A percentile compares a stretch with the other conserved stretches of the same genome.
Evolutionary conservation across 64 coral and sea anemone genomes (phyloP).

Genomic region (Anthopleura sola): DNA sequence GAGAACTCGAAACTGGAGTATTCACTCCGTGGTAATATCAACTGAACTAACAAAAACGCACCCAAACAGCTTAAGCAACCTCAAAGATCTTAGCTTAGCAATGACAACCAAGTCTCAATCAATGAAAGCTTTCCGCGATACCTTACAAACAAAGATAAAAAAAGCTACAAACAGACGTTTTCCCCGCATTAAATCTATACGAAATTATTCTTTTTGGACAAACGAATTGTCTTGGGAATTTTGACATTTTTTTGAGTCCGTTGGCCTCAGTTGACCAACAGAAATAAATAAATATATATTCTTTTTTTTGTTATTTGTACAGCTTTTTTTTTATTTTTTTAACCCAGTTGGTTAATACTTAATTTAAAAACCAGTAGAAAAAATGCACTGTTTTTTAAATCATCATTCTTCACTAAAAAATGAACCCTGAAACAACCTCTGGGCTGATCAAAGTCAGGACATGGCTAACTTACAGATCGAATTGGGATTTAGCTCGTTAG

Average conservation of each 20-base stretch:
- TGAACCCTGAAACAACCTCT: too few species aligned
- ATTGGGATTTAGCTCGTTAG: too few species aligned
- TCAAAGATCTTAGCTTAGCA: neutral
- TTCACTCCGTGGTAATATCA: too few species aligned
- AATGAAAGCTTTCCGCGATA: too few species aligned
- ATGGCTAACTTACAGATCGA: too few species aligned
- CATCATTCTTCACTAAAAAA: neutral
- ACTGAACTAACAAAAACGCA: too few species aligned
- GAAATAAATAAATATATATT: neutral
- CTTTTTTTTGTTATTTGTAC: neutral
- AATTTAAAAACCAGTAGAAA: neutral
- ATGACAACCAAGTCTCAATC: neutral
- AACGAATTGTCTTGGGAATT: neutral
- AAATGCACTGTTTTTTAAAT: neutral
- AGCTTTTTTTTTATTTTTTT: too few species aligned
- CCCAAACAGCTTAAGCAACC: too few species aligned
- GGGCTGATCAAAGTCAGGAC: too few species aligned
- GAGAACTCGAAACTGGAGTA: too few species aligned
- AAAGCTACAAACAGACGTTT: neutral
- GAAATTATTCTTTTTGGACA: neutral
- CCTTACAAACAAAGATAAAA: neutral
- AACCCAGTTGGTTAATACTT: too few species aligned
- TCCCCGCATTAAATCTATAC: neutral
- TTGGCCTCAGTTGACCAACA: neutral
- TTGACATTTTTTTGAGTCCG: neutral